A percentile compares a stretch with the other conserved stretches of the same genome.
These are phyloP conservation scores for Sarcophaga bullata DNA, from an alignment of 1,140 invertebrate genomes.

Conservation along the genomic window DNA sequence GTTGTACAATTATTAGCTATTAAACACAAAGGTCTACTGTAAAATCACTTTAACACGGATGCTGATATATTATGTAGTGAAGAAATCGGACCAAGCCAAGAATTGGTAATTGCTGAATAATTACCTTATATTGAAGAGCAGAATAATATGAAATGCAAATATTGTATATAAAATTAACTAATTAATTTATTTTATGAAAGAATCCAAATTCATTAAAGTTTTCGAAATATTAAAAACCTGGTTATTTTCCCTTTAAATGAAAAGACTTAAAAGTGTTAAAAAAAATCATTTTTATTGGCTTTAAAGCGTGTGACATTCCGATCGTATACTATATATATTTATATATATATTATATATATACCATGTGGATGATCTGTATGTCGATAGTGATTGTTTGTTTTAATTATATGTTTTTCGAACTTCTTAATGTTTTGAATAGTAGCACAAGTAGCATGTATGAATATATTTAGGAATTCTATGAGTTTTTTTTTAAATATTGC, in stretches of 20 bases:
- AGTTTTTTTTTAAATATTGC: not conserved
- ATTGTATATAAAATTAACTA: no score
- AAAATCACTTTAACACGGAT: no score
- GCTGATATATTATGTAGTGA: no score
- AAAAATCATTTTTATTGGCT: constrained; percentile 40
- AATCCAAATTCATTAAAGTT: not conserved
- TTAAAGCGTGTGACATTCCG: constrained; percentile 41
- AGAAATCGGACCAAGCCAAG: no score
- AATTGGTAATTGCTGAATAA: no score
- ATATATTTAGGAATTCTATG: not conserved
- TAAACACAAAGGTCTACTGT: no score
- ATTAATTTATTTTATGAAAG: no score
- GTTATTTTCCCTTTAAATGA: not conserved
- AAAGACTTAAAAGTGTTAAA: constrained; percentile 11
- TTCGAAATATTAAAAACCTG: not conserved
- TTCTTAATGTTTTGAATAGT: no score
- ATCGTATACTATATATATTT: constrained; percentile 10
- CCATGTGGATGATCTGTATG: not conserved
- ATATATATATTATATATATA: constrained; percentile 5
- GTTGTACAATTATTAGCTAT: no score
- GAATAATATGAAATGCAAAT: no score
- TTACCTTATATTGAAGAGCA: no score
- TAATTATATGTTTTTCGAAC: not conserved
- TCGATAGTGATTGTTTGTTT: not conserved
- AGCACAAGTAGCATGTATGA: no score